Evolutionary conservation across 2,888 invertebrate genomes (phyloP).

Genomic region (Hypomecis punctinalis): DNA sequence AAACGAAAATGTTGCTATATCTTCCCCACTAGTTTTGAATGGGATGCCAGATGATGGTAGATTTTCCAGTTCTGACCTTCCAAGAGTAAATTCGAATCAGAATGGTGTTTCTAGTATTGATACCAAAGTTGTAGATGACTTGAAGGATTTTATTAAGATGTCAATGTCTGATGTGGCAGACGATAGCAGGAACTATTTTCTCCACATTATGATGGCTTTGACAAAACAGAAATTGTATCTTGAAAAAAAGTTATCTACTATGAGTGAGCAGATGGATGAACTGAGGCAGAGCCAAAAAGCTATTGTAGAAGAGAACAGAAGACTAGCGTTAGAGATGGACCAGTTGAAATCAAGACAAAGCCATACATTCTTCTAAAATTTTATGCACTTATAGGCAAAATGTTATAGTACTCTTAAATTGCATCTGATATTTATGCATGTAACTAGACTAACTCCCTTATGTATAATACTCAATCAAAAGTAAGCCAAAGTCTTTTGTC

Average conservation of each 20-base stretch:
- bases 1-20: slow-evolving; percentile 62
- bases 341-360: slow-evolving; percentile 68
- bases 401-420: slow-evolving; percentile 8
- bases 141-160: slow-evolving; percentile 76
- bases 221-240: slow-evolving; percentile 79
- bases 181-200: slow-evolving; percentile 75
- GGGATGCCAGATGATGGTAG: slow-evolving; percentile 60
- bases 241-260: slow-evolving; percentile 69
- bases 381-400: background rate
- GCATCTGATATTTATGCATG: slow-evolving; percentile 19
- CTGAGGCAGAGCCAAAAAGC: slow-evolving; percentile 71
- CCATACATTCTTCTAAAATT: slow-evolving; percentile 46
- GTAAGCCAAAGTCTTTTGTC: no score
- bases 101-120: slow-evolving; percentile 50
- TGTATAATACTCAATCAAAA: no score
- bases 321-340: slow-evolving; percentile 76
- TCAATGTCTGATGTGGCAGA: slow-evolving; percentile 71
- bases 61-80: slow-evolving; percentile 52
- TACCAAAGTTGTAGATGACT: slow-evolving; percentile 62
- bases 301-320: slow-evolving; percentile 80
- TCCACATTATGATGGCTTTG: slow-evolving; percentile 79
- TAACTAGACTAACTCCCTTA: background rate
- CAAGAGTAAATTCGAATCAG: slow-evolving; percentile 34
- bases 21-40: slow-evolving; percentile 66
- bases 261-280: slow-evolving; percentile 68